Conservation (phyloP, 2,888 invertebrate species). For the Drosophila testacea region DNA sequence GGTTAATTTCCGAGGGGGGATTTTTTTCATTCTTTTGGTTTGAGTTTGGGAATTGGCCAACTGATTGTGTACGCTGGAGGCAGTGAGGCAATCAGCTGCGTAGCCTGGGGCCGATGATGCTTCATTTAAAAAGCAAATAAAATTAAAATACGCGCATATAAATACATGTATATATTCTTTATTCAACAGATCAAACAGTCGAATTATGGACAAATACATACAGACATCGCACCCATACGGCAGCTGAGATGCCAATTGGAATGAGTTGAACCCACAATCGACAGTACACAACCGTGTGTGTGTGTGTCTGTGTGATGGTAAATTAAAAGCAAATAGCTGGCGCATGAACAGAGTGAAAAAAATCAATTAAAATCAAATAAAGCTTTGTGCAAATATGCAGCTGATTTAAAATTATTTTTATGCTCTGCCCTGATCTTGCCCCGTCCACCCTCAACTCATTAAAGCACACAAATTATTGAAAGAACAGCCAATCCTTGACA, state of each 20-base stretch:
- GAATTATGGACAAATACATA: slow-evolving; percentile 56
- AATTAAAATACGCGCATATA: slow-evolving; percentile 76
- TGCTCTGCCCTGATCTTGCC: slow-evolving; percentile 11
- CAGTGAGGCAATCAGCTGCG: slow-evolving; percentile 71
- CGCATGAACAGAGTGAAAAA: slow-evolving; percentile 34
- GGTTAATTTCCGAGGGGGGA: slow-evolving; percentile 65
- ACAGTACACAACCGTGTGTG: slow-evolving; percentile 3
- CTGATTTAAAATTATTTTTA: slow-evolving; percentile 76
- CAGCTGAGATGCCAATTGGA: slow-evolving; percentile 57
- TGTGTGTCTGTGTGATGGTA: slow-evolving; percentile 45
- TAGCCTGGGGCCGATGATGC: slow-evolving; percentile 65
- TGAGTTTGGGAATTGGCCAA: slow-evolving; percentile 44
- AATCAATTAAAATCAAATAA: slow-evolving; percentile 79
- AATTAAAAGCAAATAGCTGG: slow-evolving; percentile 73
- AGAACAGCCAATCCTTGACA: slow-evolving; percentile 18
- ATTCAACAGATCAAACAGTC: slow-evolving; percentile 62
- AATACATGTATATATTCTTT: slow-evolving; percentile 19
- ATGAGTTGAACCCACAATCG: slow-evolving; percentile 40
- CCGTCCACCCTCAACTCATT: slow-evolving; percentile 38
- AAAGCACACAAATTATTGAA: slow-evolving; percentile 68
- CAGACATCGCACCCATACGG: slow-evolving; percentile 24
- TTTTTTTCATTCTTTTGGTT: background rate
- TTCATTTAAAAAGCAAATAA: slow-evolving; percentile 80
- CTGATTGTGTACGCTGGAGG: slow-evolving; percentile 71
- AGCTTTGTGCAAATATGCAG: slow-evolving; percentile 76